Base-by-base conservation (phyloP, 2,888 invertebrate species). In the Ectemnius lituratus region DNA sequence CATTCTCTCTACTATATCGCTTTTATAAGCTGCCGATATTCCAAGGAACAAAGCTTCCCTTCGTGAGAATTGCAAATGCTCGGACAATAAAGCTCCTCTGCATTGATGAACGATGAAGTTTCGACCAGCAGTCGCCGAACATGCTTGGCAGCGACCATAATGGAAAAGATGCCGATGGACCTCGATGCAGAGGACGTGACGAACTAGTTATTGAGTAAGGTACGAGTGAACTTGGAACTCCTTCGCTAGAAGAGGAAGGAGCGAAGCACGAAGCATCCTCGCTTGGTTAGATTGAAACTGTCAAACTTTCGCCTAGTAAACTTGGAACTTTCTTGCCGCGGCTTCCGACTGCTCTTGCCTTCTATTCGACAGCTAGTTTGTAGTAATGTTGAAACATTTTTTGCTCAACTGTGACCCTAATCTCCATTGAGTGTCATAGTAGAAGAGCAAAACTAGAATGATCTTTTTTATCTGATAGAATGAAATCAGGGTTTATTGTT, bases 231-330 rank as follows among this genome's bases (percentile, higher is more conserved):
- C 73, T 77, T 75, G 71, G 5, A 5, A 1, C 37, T 37, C 70
- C 70, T 64, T 61, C 73, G 67, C 69, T 76, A 70, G 68, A 70
- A 72, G 67, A 62, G 20, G 37, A 37, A 37, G 37, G 37, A 37
- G 37, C 37, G 37, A 37, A 37, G 37, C 37, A 37, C 37, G 37
- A 37, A 37, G 37, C 37, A 37, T 37, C 37, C 37, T 37, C 37
- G 37, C 37, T 82, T 69, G 75, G 77, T 74, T 77, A 82, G 83
- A 86, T 86, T 84, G 86, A 85, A 86, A 86, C 84, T 86, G 84
- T 85, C 86, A 86, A 86, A 86, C 82, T 85, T 85, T 76, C 66
- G 27, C 45, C 37, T 4, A 70, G 62, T 71, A 79, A 82, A 78
- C 68, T 70, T 62, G 46, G 63, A 73, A 75, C 69, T 78, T 79